Percentiles rank a stretch among this genome's conserved stretches.
Evolutionary conservation across 2,797 vertebrate species (phyloP).

Genomic region (Esox masquinongy): DNA sequence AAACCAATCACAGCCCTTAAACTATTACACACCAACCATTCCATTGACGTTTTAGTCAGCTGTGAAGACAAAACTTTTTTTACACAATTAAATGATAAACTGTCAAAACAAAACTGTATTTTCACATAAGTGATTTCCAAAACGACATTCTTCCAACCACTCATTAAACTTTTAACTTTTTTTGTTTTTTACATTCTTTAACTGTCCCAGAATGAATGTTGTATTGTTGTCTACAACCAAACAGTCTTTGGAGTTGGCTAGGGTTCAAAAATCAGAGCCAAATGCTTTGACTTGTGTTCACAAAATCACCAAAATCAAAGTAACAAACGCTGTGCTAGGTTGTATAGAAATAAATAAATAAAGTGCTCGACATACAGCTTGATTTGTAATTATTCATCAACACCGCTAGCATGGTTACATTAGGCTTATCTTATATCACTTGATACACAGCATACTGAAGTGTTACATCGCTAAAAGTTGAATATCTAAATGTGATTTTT

Average conservation of each 20-base stretch:
- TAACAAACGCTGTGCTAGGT: slow-evolving; percentile 58
- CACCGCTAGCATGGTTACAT: slow-evolving; percentile 53
- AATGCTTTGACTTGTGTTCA: slow-evolving; percentile 28
- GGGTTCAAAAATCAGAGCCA: not conserved
- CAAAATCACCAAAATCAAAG: slow-evolving; percentile 23
- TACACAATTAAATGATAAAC: not conserved
- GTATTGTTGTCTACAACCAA: not conserved
- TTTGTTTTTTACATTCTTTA: not conserved
- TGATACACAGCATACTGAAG: slow-evolving; percentile 58
- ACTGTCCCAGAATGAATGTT: not conserved
- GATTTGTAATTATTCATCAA: slow-evolving; percentile 54
- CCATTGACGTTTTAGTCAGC: not conserved
- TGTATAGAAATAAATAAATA: slow-evolving; percentile 79
- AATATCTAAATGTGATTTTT: slow-evolving; percentile 48
- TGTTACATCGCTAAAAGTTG: slow-evolving; percentile 44
- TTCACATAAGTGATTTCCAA: not conserved
- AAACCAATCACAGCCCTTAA: not conserved
- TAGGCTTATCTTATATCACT: slow-evolving; percentile 46
- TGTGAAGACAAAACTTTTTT: not conserved
- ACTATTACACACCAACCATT: slow-evolving; percentile 15
- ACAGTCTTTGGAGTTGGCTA: not conserved
- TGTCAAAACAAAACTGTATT: not conserved
- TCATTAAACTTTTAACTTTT: not conserved
- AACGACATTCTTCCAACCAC: not conserved
- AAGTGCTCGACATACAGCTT: slow-evolving; percentile 74